Conservation (phyloP, 2,888 invertebrate species). For the Cantharis flavilabris region DNA sequence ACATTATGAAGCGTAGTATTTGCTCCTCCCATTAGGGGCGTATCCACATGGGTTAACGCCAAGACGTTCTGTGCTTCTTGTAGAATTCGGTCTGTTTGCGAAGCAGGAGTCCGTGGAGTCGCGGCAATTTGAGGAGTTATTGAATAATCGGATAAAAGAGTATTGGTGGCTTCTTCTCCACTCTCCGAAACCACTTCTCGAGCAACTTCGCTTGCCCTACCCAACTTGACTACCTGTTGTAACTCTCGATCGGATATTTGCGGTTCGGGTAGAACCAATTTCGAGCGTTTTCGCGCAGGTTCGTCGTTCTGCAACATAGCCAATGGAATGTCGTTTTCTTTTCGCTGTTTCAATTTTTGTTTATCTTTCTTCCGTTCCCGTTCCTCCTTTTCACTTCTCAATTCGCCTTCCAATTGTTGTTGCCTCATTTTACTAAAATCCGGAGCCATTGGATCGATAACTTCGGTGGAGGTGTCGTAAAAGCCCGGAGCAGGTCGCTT, state of each 20-base stretch:
- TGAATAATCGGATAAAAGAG: conserved; percentile 89
- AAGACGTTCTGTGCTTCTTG: conserved; percentile 99
- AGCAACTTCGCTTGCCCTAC: conserved; percentile 87
- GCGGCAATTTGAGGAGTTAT: conserved; percentile 71
- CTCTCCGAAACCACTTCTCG: conserved; percentile 84
- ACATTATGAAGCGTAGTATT: conserved; percentile 92
- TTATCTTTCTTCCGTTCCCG: conserved; percentile 94
- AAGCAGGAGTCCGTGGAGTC: conserved; percentile 86
- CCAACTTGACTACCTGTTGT: conserved; percentile 91
- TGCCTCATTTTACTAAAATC: conserved; percentile 90
- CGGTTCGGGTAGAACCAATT: conserved; percentile 93
- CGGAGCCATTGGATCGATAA: conserved; percentile 84
- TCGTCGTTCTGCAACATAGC: conserved; percentile 87
- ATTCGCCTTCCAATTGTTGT: conserved; percentile 91
- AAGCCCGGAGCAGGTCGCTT: conserved; percentile 92
- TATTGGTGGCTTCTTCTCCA: conserved; percentile 79
- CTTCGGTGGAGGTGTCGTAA: conserved; percentile 91
- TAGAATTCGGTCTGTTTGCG: conserved; percentile 78
- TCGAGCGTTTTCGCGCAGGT: conserved; percentile 90
- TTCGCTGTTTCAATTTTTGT: conserved; percentile 90
- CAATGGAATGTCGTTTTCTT: conserved; percentile 93
- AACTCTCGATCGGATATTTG: conserved; percentile 94
- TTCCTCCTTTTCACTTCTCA: conserved; percentile 90
- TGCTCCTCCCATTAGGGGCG: conserved; percentile 92
- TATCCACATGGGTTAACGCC: conserved; percentile 97